Base-by-base conservation (phyloP, 2,888 invertebrate species). In the Metalampra italica region DNA sequence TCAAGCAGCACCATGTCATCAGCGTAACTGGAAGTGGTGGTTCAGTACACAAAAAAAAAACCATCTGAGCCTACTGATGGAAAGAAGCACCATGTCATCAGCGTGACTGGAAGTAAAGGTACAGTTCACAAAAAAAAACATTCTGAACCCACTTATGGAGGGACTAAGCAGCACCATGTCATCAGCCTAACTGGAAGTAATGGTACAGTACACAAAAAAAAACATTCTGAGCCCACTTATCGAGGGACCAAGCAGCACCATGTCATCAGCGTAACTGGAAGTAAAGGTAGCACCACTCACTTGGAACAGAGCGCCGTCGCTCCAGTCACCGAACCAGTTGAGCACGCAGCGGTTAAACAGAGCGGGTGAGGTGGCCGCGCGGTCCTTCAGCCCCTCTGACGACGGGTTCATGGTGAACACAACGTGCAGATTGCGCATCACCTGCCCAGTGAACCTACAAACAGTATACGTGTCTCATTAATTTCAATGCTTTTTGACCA, bases 351-450 rank as follows among this genome's bases (percentile, higher is more conserved):
- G 93, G 91, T 99, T 99, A 92, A 99, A 99, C 50, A 99, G 91
- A 4, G 99, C 99, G 30, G 99, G 99, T 5, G 99, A 99, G 0
- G 99, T 99, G 9, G 99, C 97, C 0, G 99, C 99, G 55, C 99
- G 93, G 85, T 99, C 99, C 82, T 99, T 98, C 40, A 99, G 91
- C 0, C 99, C 99, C 74, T 99, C 98, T 0, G 98, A 97, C 0
- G 98, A 98, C 8, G 99, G 99, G 89, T 99, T 99, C 99, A 99
- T 99, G 0, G 99, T 99, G 88, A 99, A 99, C 41, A 99, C 99
- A 9, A 99, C 99, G 85, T 99, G 99, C 44, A 99, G 91, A 82
- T 99, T 99, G 55, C 96, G 94, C 97, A 99, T 99, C 36, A 99
- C 98, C 92, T 98, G 96, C 29, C 97, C 97, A 0, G 99, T 99